These are phyloP conservation scores for Cosmopolites sordidus DNA, from an alignment of 2,888 invertebrate genomes.

Conservation along the genomic window DNA sequence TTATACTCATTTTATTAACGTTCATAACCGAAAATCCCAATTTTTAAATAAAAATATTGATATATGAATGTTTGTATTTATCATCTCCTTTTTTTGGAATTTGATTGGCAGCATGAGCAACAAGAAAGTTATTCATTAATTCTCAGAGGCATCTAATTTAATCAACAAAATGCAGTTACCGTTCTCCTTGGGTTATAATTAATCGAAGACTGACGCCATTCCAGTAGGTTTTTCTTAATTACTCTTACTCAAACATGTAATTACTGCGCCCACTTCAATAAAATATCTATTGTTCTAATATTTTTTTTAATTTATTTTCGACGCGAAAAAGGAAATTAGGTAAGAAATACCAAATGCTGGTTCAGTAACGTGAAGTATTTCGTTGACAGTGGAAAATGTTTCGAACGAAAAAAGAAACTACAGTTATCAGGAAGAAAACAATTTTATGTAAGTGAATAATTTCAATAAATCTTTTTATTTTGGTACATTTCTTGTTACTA, in stretches of 20 bases:
- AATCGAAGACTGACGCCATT: constrained; percentile 13
- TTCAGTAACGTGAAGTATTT: constrained; percentile 1
- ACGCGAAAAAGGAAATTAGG: constrained; percentile 3
- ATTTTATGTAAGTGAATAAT: not conserved
- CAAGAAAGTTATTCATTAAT: not conserved
- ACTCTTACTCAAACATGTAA: constrained; percentile 10
- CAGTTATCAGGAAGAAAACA: not conserved
- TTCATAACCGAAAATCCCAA: no score
- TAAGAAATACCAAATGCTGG: constrained; percentile 3
- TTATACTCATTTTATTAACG: no score
- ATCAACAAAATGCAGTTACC: constrained; percentile 10
- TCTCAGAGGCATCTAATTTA: not conserved
- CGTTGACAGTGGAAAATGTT: constrained; percentile 7
- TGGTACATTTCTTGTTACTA: no score
- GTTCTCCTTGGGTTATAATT: constrained; percentile 20
- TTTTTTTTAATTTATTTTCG: constrained; percentile 13
- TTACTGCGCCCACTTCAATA: constrained; percentile 22
- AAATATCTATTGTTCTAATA: constrained; percentile 17
- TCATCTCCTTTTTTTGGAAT: no score
- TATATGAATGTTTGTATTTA: no score
- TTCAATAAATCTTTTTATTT: no score
- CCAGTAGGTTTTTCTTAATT: constrained; percentile 12
- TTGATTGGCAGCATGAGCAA: not conserved
- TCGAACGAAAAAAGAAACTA: not conserved
- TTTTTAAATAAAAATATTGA: no score